Percentiles rank a stretch among this genome's conserved stretches.
Evolutionary conservation across 2,113 vertebrate species (phyloP).

Genomic region (Ceyx melanurus): DNA sequence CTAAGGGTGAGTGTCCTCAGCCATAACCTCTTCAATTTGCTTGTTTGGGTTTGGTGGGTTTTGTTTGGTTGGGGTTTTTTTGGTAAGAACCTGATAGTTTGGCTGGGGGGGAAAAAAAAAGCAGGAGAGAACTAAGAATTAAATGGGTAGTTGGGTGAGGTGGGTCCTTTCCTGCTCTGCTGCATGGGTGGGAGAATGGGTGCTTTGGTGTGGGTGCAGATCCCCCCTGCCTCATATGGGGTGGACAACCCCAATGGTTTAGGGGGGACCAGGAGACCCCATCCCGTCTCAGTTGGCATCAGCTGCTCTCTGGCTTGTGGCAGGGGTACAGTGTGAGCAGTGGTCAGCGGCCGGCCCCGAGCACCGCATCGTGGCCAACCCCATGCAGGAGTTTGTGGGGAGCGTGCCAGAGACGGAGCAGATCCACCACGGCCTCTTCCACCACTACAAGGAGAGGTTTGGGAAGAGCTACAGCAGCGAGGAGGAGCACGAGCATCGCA

Average conservation of each 20-base stretch:
- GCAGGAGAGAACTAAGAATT: background rate
- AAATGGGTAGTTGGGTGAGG: background rate
- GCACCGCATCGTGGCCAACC: conserved; percentile 79
- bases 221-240: fast-evolving
- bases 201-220: background rate
- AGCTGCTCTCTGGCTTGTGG: background rate
- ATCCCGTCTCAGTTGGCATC: fast-evolving
- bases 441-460: conserved; percentile 72
- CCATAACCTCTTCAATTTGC: too few species aligned
- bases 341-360: conserved; percentile 45
- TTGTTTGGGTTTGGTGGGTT: too few species aligned
- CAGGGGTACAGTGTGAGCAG: conserved; percentile 28
- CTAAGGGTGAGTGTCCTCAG: conserved; percentile 54
- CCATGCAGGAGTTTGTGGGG: conserved; percentile 80
- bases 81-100: background rate
- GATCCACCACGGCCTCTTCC: conserved; percentile 71
- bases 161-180: background rate
- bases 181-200: background rate
- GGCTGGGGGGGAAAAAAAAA: too few species aligned
- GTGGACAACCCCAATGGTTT: background rate
- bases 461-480: conserved; percentile 69
- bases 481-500: conserved; percentile 75
- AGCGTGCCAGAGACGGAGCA: conserved; percentile 21
- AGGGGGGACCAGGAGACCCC: background rate
- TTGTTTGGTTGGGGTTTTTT: background rate